Percentiles rank a stretch among this genome's conserved stretches.
These are phyloP conservation scores for Vidua macroura DNA, from an alignment of 2,113 vertebrate species.

Conservation along the genomic window DNA sequence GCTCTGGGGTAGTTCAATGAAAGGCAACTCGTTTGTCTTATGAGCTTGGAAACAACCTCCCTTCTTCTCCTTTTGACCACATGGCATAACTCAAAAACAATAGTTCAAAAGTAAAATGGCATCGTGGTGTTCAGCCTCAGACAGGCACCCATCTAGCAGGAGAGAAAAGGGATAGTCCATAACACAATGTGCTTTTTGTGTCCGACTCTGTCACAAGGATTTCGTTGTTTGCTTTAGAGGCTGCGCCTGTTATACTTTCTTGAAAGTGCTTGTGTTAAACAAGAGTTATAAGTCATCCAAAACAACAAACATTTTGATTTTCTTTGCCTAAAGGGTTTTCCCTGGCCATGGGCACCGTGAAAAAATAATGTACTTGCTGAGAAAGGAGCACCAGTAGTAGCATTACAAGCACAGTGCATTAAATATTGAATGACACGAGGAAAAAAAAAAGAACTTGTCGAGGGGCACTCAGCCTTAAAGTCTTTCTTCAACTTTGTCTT, in stretches of 20 bases:
- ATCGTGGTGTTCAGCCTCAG: conserved; percentile 73
- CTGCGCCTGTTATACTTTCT: conserved; percentile 75
- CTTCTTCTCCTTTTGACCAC: conserved; percentile 78
- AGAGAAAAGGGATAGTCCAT: conserved; percentile 73
- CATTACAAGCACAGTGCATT: conserved; percentile 74
- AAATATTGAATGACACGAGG: conserved; percentile 80
- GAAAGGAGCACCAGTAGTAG: conserved; percentile 78
- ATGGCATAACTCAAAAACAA: conserved; percentile 81
- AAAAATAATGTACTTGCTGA: conserved; percentile 81
- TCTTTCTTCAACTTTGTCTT: conserved; percentile 79
- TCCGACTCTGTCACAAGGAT: conserved; percentile 72
- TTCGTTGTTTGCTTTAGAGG: conserved; percentile 79
- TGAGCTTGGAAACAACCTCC: conserved; percentile 72
- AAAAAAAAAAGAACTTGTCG: conserved; percentile 75
- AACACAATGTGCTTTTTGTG: conserved; percentile 80
- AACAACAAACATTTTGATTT: conserved; percentile 80
- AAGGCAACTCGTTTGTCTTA: conserved; percentile 81
- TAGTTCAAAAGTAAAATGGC: conserved; percentile 81
- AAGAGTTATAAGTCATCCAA: conserved; percentile 80
- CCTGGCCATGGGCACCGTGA: conserved; percentile 78
- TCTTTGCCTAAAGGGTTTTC: conserved; percentile 78
- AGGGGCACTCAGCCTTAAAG: conserved; percentile 77
- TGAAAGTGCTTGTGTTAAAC: conserved; percentile 79
- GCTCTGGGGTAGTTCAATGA: conserved; percentile 73
- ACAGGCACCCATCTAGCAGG: conserved; percentile 76